Conservation (phyloP, 2,888 invertebrate genomes). For the Oscheius sp. region DNA sequence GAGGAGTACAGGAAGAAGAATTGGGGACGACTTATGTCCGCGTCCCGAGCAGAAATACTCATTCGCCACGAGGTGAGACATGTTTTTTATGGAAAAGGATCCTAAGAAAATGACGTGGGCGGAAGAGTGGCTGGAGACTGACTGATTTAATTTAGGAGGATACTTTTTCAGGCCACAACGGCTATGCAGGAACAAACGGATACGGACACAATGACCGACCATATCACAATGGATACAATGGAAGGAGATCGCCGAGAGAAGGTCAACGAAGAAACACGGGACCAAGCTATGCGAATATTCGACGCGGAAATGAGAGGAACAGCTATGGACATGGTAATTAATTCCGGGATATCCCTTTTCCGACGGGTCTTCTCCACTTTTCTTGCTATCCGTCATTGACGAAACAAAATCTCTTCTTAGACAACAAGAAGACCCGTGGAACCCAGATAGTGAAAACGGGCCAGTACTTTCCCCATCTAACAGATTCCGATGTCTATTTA, state of each 20-base stretch:
- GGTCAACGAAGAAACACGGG: conserved; percentile 17
- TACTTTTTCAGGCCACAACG: conserved; percentile 15
- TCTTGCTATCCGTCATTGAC: too few relatives aligned
- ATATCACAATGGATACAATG: conserved; percentile 13
- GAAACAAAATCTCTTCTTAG: neutral
- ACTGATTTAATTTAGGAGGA: neutral
- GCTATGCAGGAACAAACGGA: conserved; percentile 23
- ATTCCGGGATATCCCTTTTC: neutral
- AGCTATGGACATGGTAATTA: neutral
- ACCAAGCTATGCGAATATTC: neutral
- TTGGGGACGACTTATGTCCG: neutral
- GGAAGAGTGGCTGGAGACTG: neutral
- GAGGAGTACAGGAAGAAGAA: conserved; percentile 5
- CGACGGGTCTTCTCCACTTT: neutral
- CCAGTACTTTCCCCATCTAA: neutral
- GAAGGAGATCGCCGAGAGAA: conserved; percentile 11
- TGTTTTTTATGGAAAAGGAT: neutral
- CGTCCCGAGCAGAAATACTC: conserved; percentile 1
- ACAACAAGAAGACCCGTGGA: neutral
- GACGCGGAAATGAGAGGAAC: conserved; percentile 21
- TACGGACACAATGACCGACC: neutral
- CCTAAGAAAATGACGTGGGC: neutral
- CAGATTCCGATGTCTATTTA: neutral
- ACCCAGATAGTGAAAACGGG: conserved; percentile 12
- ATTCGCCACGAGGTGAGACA: conserved; percentile 18